Base-by-base conservation (phyloP, 2,113 vertebrate genomes). In the Syngnathus typhle region DNA sequence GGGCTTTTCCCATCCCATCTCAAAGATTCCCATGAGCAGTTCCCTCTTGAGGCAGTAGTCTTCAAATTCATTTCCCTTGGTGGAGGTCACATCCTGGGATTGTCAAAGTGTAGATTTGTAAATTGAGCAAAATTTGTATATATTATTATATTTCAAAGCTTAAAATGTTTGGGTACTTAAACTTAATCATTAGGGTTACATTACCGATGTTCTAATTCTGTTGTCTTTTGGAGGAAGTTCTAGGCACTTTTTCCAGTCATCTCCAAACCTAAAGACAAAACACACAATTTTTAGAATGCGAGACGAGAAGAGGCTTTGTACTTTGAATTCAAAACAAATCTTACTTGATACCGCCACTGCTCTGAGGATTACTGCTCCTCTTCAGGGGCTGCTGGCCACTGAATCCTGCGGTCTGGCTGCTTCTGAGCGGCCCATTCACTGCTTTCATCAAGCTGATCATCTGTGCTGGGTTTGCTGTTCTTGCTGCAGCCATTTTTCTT, bases 1-100 rank as follows among this genome's bases (percentile, higher is more conserved):
- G 0, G 91, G 91, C 70, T 92, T 92, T 82, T 92, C 91, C 91
- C 91, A 92, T 41, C 91, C 91, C 91, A 92, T 92, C 78, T 92
- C 91, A 67, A 92, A 92, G 73, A 92, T 92, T 65, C 91, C 91
- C 91, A 92, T 92, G 73, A 92, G 88, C 51, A 92, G 87, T 74
- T 92, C 91, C 65, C 91, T 86, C 74, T 92, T 92, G 55, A 92
- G 88, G 80, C 91, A 92, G 74, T 92, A 92, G 80, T 92, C 91
- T 84, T 92, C 91, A 87, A 92, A 92, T 69, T 92, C 91, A 73
- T 92, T 92, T 56, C 91, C 91, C 82, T 92, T 92, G 1, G 91
- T 92, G 56, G 91, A 77, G 0, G 91, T 92, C 61, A 92, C 91
- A 77, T 92, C 91, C 91, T 92, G 19, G 46, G 54, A 43, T 43